Base-by-base conservation (phyloP, 1,140 invertebrate species). In the Dolichoris vasculosae region DNA sequence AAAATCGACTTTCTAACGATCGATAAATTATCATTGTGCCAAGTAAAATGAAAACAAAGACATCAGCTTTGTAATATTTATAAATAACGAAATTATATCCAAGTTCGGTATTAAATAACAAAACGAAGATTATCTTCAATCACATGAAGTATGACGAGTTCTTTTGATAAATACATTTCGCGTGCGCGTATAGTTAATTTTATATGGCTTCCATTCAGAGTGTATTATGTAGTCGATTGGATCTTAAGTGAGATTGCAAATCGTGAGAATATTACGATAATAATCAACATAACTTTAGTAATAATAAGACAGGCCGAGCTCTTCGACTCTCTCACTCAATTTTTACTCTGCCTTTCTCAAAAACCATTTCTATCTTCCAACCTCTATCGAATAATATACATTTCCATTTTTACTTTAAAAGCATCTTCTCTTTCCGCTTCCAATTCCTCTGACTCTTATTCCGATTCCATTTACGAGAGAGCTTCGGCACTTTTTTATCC, bases 111-210 rank as follows among this genome's bases (percentile, higher is more conserved):
- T 59, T 59, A 55, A 11, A 17, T 55, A 1, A 59, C 2, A 59
- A 40, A n/a, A n/a, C 17, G 2, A 69, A 69, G 15, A 35, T 38
- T 73, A 43, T n/a, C 8, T 43, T 73, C 26, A 38, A 43, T 20
- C 40, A 73, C 69, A 73, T 17, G 23, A 69, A 69, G 64, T 69
- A 69, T 69, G 64, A 69, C 64, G 64, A 64, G 63, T 15, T 64
- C 32, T 64, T 64, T 64, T 8, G 30, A 30, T 30, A 20, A 59
- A 64, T 64, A 30, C 15, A 3, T 64, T 8, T 64, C 63, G 8
- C 32, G 30, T 32, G 63, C 63, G 32, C 20, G 30, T 69, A 35
- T 7, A 40, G 38, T 13, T 43, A 11, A 73, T 43, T 23, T 40
- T 43, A 73, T n/a, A 73, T 9, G 13, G 13, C 8, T 43, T 73